phyloP scores from a whole-genome alignment of 2,797 vertebrate species.

The Gymnocypris eckloni region DNA sequence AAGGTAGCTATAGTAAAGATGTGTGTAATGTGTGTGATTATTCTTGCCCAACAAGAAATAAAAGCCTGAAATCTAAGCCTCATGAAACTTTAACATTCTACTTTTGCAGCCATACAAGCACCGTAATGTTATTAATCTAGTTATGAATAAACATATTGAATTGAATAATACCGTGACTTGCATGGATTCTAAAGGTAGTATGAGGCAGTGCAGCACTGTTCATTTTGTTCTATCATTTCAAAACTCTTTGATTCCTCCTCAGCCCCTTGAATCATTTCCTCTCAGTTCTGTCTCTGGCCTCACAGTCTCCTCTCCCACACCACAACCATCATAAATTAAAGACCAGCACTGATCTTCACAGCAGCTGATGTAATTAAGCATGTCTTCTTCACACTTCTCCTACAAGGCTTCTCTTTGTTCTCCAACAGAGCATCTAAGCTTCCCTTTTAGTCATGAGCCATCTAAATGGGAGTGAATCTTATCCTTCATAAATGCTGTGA shows the following conservation, averaged over 20 bases:
- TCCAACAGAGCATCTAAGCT: conserved; percentile 45
- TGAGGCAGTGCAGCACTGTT: conserved; percentile 63
- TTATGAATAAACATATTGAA: not conserved
- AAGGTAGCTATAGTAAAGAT: not conserved
- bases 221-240: conserved; percentile 80
- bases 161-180: conserved; percentile 1
- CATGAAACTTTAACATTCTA: not conserved
- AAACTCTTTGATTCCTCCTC: conserved; percentile 76
- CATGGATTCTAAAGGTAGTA: conserved; percentile 36
- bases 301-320: conserved; percentile 55
- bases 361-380: conserved; percentile 68
- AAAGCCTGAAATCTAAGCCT: not conserved
- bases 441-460: conserved; percentile 44
- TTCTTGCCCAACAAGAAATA: not conserved
- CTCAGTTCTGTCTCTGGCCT: conserved; percentile 61
- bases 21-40: not conserved
- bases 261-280: conserved; percentile 69
- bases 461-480: conserved; percentile 47
- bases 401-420: conserved; percentile 56
- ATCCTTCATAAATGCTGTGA: conserved; percentile 35
- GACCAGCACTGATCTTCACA: conserved; percentile 50
- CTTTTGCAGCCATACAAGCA: not conserved
- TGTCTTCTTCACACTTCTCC: conserved; percentile 62
- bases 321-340: conserved; percentile 66
- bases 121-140: not conserved